Evolutionary conservation across 2,113 vertebrate genomes (phyloP).

Genomic region (Pristiophorus japonicus): DNA sequence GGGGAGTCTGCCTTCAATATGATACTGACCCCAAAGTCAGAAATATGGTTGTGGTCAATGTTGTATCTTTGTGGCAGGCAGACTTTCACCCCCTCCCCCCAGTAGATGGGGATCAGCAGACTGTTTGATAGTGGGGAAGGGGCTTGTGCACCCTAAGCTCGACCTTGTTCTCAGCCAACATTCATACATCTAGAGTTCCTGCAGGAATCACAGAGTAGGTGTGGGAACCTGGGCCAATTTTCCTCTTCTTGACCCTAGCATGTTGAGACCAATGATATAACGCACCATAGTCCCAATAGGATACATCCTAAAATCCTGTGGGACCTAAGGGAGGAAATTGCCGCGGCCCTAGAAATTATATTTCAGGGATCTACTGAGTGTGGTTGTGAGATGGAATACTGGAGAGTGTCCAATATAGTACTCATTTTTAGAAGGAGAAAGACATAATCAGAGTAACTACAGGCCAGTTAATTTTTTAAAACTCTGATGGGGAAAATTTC

Average conservation of each 20-base stretch:
- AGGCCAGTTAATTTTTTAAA: not conserved
- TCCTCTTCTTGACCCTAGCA: not conserved
- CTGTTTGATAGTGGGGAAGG: no score
- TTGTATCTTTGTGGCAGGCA: not conserved
- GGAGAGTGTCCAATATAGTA: not conserved
- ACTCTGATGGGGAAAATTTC: not conserved
- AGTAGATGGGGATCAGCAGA: not conserved
- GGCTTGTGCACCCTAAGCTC: not conserved
- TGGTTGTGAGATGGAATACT: not conserved
- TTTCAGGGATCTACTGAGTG: not conserved
- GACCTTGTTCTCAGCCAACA: not conserved
- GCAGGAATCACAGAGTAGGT: not conserved
- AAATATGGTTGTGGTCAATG: not conserved
- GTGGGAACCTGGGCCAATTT: not conserved
- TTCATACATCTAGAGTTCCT: not conserved
- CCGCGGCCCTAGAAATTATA: not conserved
- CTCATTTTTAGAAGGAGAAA: not conserved
- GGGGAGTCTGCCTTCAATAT: not conserved
- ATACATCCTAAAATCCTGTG: not conserved
- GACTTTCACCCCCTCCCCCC: not conserved
- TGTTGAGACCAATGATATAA: not conserved
- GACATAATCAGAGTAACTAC: not conserved
- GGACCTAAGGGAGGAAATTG: not conserved
- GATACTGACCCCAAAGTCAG: not conserved
- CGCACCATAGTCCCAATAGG: not conserved